Base-by-base conservation (phyloP, 2,888 invertebrate genomes). In the Meliscaeva auricollis region DNA sequence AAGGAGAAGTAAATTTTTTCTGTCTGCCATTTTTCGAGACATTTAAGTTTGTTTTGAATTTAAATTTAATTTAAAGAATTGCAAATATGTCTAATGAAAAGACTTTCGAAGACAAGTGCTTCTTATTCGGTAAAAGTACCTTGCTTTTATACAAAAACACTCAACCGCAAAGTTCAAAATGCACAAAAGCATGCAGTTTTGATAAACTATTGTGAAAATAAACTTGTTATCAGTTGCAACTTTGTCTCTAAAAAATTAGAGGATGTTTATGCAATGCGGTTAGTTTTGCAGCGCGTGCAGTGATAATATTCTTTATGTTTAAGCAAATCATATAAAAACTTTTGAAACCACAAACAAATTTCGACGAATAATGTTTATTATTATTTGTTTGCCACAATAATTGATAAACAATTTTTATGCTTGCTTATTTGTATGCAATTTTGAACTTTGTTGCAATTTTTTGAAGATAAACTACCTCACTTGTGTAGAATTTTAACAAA, bases 1-100 rank as follows among this genome's bases (percentile, higher is more conserved):
- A 88, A 96, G 93, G 87, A 94, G 91, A 87, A 94, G 90, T 48
- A 95, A 90, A 88, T 94, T 93, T 7, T 92, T 90, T 88, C 93
- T 94, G 20, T 91, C 87, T 2, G 89, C 88, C 85, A 85, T 85
- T 22, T 48, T 38, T n/a, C n/a, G n/a, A 9, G 9, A 38, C 13
- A 38, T 44, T 46, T 30, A 1, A 13, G 22, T 22, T 7, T 13
- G 38, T 26, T 60, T 15, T 76, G 13, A 41, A 44, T 20, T 48
- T 9, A 6, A 62, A 15, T 7, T 35, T 7, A 54, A 35, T n/a
- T n/a, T n/a, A 3, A 30, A 15, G 0, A 35, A 26, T 22, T 56
- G 13, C 35, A 54, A 15, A 8, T 20, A 26, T 64, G 69, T 69
- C 44, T 60, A 46, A 17, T 52, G 11, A 48, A 35, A 22, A 38